phyloP scores from a whole-genome alignment of 1,140 invertebrate genomes.

The Zaprionus tsacasi region DNA sequence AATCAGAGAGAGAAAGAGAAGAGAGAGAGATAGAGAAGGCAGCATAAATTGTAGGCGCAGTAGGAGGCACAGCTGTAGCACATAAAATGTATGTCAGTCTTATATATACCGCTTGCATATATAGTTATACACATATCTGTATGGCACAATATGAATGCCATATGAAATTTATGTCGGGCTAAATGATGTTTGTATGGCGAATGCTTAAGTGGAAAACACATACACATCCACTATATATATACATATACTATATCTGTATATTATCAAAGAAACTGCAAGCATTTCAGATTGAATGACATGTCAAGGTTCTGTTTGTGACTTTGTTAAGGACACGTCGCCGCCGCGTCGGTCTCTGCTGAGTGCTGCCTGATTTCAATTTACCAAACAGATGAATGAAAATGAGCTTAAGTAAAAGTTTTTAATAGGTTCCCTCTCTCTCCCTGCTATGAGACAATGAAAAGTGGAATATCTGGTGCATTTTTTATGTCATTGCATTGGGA shows the following conservation, averaged over 20 bases:
- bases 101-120: slow-evolving; percentile 15
- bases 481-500: slow-evolving; percentile 9
- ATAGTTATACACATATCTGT: slow-evolving; percentile 5
- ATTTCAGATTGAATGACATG: slow-evolving; percentile 57
- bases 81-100: slow-evolving; percentile 75
- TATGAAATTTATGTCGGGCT: slow-evolving; percentile 63
- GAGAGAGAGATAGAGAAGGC: background rate
- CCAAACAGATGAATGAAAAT: slow-evolving; percentile 36
- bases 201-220: slow-evolving; percentile 62
- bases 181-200: slow-evolving; percentile 77
- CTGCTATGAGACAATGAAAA: slow-evolving; percentile 8
- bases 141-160: slow-evolving; percentile 35
- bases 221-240: background rate
- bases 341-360: slow-evolving; percentile 14
- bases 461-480: slow-evolving; percentile 3
- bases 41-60: slow-evolving; percentile 31
- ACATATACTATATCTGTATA: background rate
- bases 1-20: slow-evolving; percentile 2
- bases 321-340: slow-evolving; percentile 50
- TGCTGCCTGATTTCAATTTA: slow-evolving; percentile 39
- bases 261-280: slow-evolving; percentile 36
- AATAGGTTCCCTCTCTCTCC: slow-evolving; percentile 14
- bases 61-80: slow-evolving; percentile 24
- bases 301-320: slow-evolving; percentile 69
- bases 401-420: slow-evolving; percentile 30